Evolutionary conservation across 2,888 invertebrate genomes (phyloP).

Genomic region (Folsomia candida): DNA sequence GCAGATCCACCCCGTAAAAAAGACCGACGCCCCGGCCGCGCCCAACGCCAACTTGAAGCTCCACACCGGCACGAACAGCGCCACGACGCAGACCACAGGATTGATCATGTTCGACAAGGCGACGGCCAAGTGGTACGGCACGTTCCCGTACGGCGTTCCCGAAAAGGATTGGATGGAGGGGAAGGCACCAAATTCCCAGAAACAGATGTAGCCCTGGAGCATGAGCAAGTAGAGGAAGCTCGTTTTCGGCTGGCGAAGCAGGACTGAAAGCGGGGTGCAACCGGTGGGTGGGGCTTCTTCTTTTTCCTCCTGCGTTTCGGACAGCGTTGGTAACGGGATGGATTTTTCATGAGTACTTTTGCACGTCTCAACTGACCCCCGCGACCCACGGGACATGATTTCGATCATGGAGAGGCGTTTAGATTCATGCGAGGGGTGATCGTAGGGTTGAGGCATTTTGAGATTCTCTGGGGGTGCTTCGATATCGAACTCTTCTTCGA

Average conservation of each 20-base stretch:
- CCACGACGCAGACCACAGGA: conserved; percentile 69
- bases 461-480: no score
- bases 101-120: conserved; percentile 76
- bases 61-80: conserved; percentile 58
- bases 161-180: conserved; percentile 79
- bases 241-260: conserved; percentile 23
- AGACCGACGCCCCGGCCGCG: conserved; percentile 57
- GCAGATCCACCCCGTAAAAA: conserved; percentile 66
- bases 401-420: conserved; percentile 1
- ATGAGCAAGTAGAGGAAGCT: conserved; percentile 52
- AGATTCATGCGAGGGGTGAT: background rate
- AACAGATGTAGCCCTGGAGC: conserved; percentile 60
- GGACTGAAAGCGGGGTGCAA: no score
- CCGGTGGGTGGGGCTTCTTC: conserved; percentile 12
- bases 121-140: conserved; percentile 73
- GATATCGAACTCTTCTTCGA: no score
- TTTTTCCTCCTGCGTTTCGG: background rate
- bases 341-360: background rate
- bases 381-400: background rate
- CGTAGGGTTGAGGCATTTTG: background rate
- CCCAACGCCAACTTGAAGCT: conserved; percentile 58
- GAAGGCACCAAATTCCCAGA: conserved; percentile 73
- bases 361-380: background rate
- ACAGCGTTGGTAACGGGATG: no score
- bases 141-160: conserved; percentile 74